These are phyloP conservation scores for Cosmorhoe ocellata DNA, from an alignment of 2,888 invertebrate species.

Conservation along the genomic window DNA sequence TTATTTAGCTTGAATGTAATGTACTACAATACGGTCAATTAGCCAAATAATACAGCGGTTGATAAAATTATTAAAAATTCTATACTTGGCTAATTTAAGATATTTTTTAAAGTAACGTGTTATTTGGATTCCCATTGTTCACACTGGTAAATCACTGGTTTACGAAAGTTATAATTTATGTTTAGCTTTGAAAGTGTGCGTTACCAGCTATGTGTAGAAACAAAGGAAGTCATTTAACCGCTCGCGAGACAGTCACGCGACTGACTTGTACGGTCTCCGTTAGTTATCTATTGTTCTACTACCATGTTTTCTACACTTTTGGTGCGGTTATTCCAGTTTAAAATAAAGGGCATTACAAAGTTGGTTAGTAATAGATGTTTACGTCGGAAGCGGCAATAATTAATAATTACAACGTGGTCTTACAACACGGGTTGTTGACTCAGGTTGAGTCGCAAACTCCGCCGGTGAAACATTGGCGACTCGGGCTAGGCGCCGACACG, in stretches of 20 bases:
- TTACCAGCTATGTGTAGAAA: conserved; percentile 65
- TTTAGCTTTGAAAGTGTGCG: conserved; percentile 51
- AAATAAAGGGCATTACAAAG: conserved; percentile 19
- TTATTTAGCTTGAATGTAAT: no score
- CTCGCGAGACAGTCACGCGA: conserved; percentile 73
- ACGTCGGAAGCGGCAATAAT: conserved; percentile 35
- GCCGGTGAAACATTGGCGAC: conserved; percentile 57
- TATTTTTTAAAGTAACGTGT: conserved; percentile 30
- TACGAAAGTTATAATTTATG: conserved; percentile 55
- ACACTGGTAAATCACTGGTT: conserved; percentile 48
- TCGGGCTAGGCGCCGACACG: conserved; percentile 57
- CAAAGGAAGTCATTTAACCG: conserved; percentile 73
- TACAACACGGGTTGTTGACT: conserved; percentile 58
- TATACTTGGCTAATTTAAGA: neutral
- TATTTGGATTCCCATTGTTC: conserved; percentile 34
- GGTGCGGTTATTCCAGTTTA: conserved; percentile 34
- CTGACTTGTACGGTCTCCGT: conserved; percentile 49
- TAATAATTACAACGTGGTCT: conserved; percentile 55
- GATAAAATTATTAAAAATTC: no score
- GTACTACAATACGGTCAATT: no score
- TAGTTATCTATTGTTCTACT: conserved; percentile 58
- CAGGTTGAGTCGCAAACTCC: conserved; percentile 57
- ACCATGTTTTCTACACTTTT: conserved; percentile 43
- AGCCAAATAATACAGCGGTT: neutral
- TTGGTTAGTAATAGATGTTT: conserved; percentile 22